These are phyloP conservation scores for Epizoanthus rinbou DNA, from an alignment of 92 coral and sea anemone genomes.

Conservation along the genomic window DNA sequence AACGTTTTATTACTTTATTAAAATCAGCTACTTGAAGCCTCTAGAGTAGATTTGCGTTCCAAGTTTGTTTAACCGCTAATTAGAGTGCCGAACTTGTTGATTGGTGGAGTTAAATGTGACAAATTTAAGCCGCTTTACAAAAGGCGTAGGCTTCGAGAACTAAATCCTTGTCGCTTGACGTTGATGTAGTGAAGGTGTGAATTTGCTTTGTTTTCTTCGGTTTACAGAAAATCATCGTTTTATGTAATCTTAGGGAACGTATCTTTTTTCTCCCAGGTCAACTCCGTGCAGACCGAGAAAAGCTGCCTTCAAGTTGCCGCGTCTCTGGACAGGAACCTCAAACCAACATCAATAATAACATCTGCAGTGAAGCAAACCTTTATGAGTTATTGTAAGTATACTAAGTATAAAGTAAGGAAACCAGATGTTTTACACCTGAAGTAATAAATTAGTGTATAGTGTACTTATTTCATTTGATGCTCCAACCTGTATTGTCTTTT, in stretches of 20 bases:
- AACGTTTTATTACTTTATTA: neutral
- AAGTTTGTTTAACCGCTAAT: slow-evolving; percentile 32
- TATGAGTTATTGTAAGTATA: neutral
- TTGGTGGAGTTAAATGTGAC: slow-evolving; percentile 16
- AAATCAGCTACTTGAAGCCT: slow-evolving; percentile 4
- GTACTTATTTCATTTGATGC: neutral
- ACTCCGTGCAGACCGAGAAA: neutral
- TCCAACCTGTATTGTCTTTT: neutral
- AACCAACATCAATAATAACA: neutral
- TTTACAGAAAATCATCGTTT: neutral
- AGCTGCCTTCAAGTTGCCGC: neutral
- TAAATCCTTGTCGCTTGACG: neutral
- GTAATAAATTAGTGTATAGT: neutral
- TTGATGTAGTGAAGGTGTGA: neutral
- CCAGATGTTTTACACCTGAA: neutral
- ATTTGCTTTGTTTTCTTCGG: neutral
- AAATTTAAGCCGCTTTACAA: neutral
- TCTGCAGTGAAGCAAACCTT: neutral
- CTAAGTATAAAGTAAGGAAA: no score
- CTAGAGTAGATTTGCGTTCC: neutral
- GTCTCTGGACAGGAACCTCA: neutral
- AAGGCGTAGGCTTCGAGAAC: neutral
- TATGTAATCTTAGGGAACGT: no score
- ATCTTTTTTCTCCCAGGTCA: neutral
- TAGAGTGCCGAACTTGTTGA: neutral